Conservation (phyloP, 2,888 invertebrate species). For the Stomorhina lunata region DNA sequence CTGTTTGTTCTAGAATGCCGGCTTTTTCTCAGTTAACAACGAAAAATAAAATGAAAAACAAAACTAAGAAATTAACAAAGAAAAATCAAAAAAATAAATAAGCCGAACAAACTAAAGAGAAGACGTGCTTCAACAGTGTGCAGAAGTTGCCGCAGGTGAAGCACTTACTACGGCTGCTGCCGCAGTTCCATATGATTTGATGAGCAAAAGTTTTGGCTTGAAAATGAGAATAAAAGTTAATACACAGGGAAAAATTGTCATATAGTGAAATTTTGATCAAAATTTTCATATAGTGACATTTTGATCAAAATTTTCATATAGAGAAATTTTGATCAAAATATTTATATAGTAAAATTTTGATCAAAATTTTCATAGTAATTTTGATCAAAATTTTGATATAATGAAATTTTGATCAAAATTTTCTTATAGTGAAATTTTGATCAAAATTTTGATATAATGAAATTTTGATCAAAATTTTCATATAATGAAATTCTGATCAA, state of each 20-base stretch:
- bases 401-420: too few relatives aligned
- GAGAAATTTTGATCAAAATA: too few relatives aligned
- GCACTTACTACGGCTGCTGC: conserved; percentile 15
- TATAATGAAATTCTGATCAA: too few relatives aligned
- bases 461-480: too few relatives aligned
- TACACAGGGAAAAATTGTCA: conserved; percentile 35
- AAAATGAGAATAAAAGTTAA: conserved; percentile 12
- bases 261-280: too few relatives aligned
- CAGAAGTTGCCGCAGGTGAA: conserved; percentile 60
- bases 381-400: too few relatives aligned
- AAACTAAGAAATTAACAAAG: background rate
- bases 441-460: too few relatives aligned
- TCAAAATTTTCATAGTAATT: too few relatives aligned
- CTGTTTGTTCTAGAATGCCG: conserved; percentile 51
- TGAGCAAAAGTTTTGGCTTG: conserved; percentile 21
- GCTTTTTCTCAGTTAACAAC: conserved; percentile 50
- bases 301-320: too few relatives aligned
- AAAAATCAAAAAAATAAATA: conserved; percentile 30
- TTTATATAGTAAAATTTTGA: too few relatives aligned
- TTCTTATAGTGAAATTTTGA: too few relatives aligned
- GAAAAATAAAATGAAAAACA: conserved; percentile 24
- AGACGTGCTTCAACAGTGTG: conserved; percentile 49
- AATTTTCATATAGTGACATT: too few relatives aligned
- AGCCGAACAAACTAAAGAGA: conserved; percentile 35
- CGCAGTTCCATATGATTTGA: conserved; percentile 19